Conservation (phyloP, 2,113 vertebrate genomes). For the Phylloscopus trochilus region DNA sequence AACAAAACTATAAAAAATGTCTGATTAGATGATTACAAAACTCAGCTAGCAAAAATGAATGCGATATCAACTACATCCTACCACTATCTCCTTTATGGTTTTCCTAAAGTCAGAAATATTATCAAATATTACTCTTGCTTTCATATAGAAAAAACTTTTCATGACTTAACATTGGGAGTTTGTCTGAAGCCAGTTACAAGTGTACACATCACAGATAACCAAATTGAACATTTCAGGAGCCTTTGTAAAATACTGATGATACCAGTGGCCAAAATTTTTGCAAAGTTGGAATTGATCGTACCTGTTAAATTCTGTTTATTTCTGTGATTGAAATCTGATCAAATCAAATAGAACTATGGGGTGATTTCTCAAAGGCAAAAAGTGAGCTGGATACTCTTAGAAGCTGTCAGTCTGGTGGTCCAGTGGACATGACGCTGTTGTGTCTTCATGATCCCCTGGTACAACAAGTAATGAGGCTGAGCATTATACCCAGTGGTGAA, state of each 20-base stretch:
- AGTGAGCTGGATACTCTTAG: not conserved
- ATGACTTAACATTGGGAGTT: not conserved
- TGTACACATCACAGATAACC: not conserved
- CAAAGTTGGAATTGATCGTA: not conserved
- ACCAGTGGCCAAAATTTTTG: not conserved
- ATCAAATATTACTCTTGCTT: not conserved
- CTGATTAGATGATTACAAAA: not conserved
- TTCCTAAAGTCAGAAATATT: not conserved
- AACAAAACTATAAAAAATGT: not conserved
- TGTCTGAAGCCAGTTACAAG: not conserved
- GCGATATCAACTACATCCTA: not conserved
- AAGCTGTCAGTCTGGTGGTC: not conserved
- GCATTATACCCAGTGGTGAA: too few species aligned
- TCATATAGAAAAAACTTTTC: not conserved
- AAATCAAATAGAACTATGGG: not conserved
- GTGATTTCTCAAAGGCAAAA: not conserved
- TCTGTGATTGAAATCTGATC: not conserved
- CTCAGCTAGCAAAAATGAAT: not conserved
- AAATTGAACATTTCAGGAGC: not conserved
- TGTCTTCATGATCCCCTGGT: not conserved
- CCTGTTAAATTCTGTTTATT: not conserved
- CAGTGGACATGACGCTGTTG: not conserved
- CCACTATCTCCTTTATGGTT: not conserved
- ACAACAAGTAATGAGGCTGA: fast-evolving
- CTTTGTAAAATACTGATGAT: not conserved